phyloP scores from a whole-genome alignment of 1,140 invertebrate genomes.

The Chrysomallon squamiferum region DNA sequence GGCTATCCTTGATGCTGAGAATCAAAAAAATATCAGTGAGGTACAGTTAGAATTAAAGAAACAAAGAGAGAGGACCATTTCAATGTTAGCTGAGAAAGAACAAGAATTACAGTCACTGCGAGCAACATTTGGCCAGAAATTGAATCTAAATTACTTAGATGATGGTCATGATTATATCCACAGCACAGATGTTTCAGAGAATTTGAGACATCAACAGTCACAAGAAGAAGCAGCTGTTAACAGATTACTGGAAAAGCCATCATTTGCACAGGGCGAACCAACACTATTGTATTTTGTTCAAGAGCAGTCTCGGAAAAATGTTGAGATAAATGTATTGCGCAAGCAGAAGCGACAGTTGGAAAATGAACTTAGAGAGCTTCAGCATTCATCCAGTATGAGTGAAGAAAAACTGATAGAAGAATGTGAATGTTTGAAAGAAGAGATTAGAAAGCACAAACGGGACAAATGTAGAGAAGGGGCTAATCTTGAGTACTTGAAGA shows the following conservation, averaged over 20 bases:
- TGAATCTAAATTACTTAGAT: constrained; percentile 1
- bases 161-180: constrained; percentile 7
- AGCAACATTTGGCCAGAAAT: constrained; percentile 10
- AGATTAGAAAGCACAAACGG: constrained; percentile 73
- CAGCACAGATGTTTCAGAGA: neutral
- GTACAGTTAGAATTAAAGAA: constrained; percentile 79
- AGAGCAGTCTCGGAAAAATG: constrained; percentile 80
- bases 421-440: constrained; percentile 66
- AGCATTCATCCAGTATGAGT: constrained; percentile 67
- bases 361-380: constrained; percentile 71
- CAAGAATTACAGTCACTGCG: constrained; percentile 74
- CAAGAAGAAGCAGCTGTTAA: constrained; percentile 50
- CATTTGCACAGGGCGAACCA: constrained; percentile 50
- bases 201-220: constrained; percentile 10
- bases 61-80: constrained; percentile 79
- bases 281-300: constrained; percentile 85
- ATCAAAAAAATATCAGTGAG: constrained; percentile 68
- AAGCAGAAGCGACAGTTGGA: constrained; percentile 78
- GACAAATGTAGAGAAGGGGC: constrained; percentile 82
- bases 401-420: constrained; percentile 70
- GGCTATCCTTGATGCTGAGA: constrained; percentile 65
- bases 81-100: constrained; percentile 81
- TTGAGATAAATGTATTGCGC: constrained; percentile 77
- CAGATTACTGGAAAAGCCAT: constrained; percentile 39
- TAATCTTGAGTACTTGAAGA: constrained; percentile 89